Base-by-base conservation (phyloP, 2,888 invertebrate species). In the Tholera decimalis region DNA sequence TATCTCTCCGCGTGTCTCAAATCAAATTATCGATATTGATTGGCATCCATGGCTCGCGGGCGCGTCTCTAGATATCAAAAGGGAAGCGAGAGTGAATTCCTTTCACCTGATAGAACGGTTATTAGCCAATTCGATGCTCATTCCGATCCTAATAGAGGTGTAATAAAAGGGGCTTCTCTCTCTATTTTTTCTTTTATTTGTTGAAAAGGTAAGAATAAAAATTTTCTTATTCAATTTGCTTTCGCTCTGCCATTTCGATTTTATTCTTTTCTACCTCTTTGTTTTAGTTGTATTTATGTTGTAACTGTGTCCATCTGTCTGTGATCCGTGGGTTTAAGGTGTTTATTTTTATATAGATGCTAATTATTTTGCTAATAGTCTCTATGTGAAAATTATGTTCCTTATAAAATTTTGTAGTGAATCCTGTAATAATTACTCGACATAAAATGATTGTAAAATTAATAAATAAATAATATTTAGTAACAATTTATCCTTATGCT, bases 21-120 rank as follows among this genome's bases (percentile, higher is more conserved):
- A 69, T 66, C 58, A 57, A 58, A 70, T 77, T 81, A 79, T 83
- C 74, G 77, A 82, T 79, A 79, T 77, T 62, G 61, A 72, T 62
- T 63, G 60, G 80, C 80, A 85, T 78, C 76, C 72, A 65, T 58
- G 66, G 54, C 28, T 39, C 22, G 26, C 35, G 46, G 33, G 59
- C 72, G 64, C 91, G 76, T 80, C 90, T 60, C 90, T 91, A 86
- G 51, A 43, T 57, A 71, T 72, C 76, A 76, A 79, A 80, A 84
- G 84, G 86, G 84, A 86, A 85, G 85, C 83, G 89, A 91, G 89
- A 93, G 93, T 93, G 92, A 94, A 94, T 95, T 95, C 92, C 92
- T 92, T 95, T 93, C 94, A 95, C 95, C 95, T 95, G 95, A 95
- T 95, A 94, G 94, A 91, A 92, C 92, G 88, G 94, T 94, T 95